A percentile compares a stretch with the other conserved stretches of the same genome.
Evolutionary conservation across 1,140 invertebrate species (phyloP).

Genomic region (Eulimnadia texana): DNA sequence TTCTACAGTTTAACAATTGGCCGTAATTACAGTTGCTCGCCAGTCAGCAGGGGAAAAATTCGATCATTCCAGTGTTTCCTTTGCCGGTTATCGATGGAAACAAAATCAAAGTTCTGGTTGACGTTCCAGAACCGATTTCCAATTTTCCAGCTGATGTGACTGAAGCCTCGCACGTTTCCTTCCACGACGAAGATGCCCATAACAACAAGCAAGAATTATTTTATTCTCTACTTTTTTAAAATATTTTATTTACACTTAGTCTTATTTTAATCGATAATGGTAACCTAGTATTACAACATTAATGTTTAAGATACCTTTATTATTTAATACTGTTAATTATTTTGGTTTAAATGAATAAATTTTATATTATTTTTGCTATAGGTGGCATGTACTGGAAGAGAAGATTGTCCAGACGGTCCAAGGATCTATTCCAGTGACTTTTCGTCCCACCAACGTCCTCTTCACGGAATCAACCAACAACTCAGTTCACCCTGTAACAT

Average conservation of each 20-base stretch:
- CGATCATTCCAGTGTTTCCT: constrained; percentile 42
- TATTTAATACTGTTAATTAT: no score
- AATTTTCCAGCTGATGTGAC: constrained; percentile 31
- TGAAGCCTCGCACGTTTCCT: constrained; percentile 27
- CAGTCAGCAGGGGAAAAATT: constrained; percentile 34
- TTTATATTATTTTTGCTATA: no score
- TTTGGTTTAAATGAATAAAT: no score
- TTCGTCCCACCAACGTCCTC: constrained; percentile 5
- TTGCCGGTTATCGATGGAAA: constrained; percentile 49
- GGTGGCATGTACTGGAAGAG: constrained; percentile 18
- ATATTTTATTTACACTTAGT: no score
- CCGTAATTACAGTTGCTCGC: constrained; percentile 21
- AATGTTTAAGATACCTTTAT: no score
- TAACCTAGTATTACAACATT: neutral
- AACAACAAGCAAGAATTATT: constrained; percentile 14
- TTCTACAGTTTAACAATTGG: neutral
- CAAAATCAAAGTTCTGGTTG: constrained; percentile 45
- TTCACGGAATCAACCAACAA: constrained; percentile 24
- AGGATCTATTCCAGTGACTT: constrained; percentile 22
- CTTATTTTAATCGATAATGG: constrained; percentile 17
- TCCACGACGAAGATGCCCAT: constrained; percentile 26
- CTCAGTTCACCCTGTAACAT: constrained; percentile 45
- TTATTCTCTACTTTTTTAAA: constrained; percentile 12
- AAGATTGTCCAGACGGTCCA: constrained; percentile 15
- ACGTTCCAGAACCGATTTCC: constrained; percentile 29